Conservation (phyloP, 2,888 invertebrate species). For the Abscondita cerata region DNA sequence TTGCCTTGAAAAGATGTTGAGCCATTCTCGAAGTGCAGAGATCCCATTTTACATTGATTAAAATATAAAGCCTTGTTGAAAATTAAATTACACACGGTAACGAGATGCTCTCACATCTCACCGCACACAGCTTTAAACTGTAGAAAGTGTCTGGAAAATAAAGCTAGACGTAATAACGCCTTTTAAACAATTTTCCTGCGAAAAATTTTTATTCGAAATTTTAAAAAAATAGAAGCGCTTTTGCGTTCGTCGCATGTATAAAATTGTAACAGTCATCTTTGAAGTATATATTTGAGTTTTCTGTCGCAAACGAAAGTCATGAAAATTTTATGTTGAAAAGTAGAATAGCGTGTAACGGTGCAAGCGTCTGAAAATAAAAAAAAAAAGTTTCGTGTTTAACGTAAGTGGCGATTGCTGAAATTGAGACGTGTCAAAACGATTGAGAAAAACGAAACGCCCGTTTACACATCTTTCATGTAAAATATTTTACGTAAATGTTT, state of each 20-base stretch:
- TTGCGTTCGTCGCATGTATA: too few relatives aligned
- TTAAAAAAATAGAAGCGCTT: neutral
- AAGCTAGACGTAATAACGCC: slow-evolving; percentile 10
- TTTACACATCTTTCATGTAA: slow-evolving; percentile 26
- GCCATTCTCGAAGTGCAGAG: slow-evolving; percentile 32
- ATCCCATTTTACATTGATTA: slow-evolving; percentile 49
- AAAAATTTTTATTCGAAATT: slow-evolving; percentile 8
- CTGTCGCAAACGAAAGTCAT: slow-evolving; percentile 14
- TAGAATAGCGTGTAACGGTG: slow-evolving; percentile 28
- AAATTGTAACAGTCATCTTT: neutral
- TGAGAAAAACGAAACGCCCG: slow-evolving; percentile 26
- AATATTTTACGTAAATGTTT: slow-evolving; percentile 26
- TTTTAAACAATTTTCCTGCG: slow-evolving; percentile 8
- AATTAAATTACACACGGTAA: slow-evolving; percentile 49
- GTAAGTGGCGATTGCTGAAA: slow-evolving; percentile 17
- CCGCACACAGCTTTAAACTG: slow-evolving; percentile 28
- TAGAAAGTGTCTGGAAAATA: slow-evolving; percentile 13
- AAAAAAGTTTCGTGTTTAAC: neutral
- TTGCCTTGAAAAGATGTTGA: slow-evolving; percentile 31
- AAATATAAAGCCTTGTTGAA: slow-evolving; percentile 49
- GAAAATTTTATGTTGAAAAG: slow-evolving; percentile 28
- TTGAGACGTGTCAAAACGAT: slow-evolving; percentile 26
- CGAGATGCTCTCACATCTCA: slow-evolving; percentile 40
- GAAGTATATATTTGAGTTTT: slow-evolving; percentile 12
- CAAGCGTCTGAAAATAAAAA: slow-evolving; percentile 1